Evolutionary conservation across 2,797 vertebrate genomes (phyloP).

Genomic region (Knipowitschia caucasica): DNA sequence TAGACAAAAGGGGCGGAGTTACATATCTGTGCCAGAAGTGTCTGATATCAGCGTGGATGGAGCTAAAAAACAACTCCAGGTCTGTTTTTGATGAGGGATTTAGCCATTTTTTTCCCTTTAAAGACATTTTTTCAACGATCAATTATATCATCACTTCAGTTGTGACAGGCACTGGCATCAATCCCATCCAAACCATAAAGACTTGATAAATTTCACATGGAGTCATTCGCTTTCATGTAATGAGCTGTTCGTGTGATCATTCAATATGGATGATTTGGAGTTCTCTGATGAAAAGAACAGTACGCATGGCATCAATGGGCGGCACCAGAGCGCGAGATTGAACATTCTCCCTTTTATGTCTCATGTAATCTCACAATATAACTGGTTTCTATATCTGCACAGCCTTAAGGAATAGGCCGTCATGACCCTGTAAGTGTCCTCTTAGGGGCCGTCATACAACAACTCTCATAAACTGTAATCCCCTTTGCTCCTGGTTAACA

Average conservation of each 20-base stretch:
- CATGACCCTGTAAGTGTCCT: constrained; percentile 15
- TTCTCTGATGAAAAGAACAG: background rate
- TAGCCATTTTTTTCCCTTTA: too few species aligned
- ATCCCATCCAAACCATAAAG: background rate
- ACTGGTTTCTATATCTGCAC: constrained; percentile 12
- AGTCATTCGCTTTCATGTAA: background rate
- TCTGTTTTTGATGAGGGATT: too few species aligned
- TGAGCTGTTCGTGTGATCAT: background rate
- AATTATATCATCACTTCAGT: too few species aligned
- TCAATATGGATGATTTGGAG: background rate
- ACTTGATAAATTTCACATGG: background rate
- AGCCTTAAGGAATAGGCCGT: background rate
- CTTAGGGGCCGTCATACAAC: constrained; percentile 19
- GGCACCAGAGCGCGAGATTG: background rate
- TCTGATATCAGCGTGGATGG: too few species aligned
- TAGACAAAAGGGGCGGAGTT: too few species aligned
- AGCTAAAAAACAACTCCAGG: too few species aligned
- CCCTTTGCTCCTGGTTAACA: too few species aligned
- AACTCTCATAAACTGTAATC: constrained; percentile 21
- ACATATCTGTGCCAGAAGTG: too few species aligned
- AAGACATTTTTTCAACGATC: too few species aligned
- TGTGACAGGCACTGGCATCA: background rate
- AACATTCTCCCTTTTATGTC: background rate
- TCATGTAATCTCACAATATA: background rate
- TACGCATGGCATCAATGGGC: background rate